Conservation (phyloP, 2,888 invertebrate species). For the Rhogogaster chlorosoma region DNA sequence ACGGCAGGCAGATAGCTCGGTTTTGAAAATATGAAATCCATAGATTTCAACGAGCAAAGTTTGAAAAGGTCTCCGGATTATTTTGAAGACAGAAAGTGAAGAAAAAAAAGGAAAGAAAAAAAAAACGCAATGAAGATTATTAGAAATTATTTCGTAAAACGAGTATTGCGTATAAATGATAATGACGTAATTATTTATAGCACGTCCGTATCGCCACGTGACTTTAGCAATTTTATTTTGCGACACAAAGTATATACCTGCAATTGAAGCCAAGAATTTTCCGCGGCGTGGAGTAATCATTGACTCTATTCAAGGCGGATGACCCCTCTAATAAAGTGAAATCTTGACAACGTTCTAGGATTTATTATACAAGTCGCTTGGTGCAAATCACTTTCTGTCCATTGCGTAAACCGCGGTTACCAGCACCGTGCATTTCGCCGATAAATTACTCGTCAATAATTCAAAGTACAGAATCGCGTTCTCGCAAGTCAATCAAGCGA, state of each 20-base stretch:
- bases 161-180: not conserved
- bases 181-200: not conserved
- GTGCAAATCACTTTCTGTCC: not conserved
- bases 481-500: not conserved
- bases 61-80: not conserved
- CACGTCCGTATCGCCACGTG: not conserved
- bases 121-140: not conserved
- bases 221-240: not conserved
- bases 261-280: not conserved
- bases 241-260: not conserved
- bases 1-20: not conserved
- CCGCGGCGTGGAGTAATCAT: not conserved
- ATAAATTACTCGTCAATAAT: not conserved
- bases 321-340: constrained; percentile 6
- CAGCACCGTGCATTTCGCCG: not conserved
- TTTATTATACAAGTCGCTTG: not conserved
- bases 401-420: not conserved
- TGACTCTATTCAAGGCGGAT: not conserved
- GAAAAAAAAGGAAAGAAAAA: not conserved
- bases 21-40: constrained; percentile 43
- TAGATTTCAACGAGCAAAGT: not conserved
- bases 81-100: not conserved
- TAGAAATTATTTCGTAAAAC: not conserved
- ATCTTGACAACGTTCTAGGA: not conserved
- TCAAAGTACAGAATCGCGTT: not conserved